Percentiles rank a stretch among this genome's conserved stretches.
Evolutionary conservation across 2,113 vertebrate genomes (phyloP).

Genomic region (Chionomys nivalis): DNA sequence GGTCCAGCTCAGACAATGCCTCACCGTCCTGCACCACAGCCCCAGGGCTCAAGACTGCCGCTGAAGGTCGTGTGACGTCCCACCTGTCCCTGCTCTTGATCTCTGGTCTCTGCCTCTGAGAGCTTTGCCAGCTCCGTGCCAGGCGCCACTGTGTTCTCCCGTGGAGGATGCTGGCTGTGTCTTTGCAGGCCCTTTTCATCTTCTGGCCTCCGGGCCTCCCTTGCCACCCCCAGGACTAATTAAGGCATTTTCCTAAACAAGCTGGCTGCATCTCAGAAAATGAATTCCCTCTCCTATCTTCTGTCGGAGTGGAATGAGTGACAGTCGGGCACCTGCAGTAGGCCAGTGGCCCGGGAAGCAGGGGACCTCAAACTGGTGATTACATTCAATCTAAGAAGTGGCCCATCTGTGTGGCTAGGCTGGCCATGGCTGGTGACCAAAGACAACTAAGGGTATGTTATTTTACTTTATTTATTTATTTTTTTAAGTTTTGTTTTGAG

Average conservation of each 20-base stretch:
- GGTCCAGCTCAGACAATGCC: background rate
- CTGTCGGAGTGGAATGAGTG: background rate
- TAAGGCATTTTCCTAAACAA: slow-evolving; percentile 60
- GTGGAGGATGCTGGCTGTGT: background rate
- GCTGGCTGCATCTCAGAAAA: background rate
- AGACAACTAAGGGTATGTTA: too few species aligned
- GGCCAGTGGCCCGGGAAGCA: too few species aligned
- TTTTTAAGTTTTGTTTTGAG: background rate
- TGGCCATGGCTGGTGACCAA: rapidly evolving
- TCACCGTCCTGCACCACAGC: rapidly evolving
- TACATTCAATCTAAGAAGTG: rapidly evolving
- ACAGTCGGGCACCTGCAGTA: background rate
- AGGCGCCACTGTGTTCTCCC: background rate
- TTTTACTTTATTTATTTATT: background rate
- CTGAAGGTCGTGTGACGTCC: background rate
- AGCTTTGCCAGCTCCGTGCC: background rate
- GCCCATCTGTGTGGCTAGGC: rapidly evolving
- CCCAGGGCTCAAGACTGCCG: too few species aligned
- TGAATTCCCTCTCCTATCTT: background rate
- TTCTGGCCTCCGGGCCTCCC: background rate
- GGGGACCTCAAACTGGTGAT: rapidly evolving
- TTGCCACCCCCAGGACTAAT: background rate
- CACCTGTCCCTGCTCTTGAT: background rate
- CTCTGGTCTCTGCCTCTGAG: background rate
- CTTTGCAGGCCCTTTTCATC: background rate